These are phyloP conservation scores for Fregata magnificens DNA, from an alignment of 2,113 vertebrate species.

Conservation along the genomic window DNA sequence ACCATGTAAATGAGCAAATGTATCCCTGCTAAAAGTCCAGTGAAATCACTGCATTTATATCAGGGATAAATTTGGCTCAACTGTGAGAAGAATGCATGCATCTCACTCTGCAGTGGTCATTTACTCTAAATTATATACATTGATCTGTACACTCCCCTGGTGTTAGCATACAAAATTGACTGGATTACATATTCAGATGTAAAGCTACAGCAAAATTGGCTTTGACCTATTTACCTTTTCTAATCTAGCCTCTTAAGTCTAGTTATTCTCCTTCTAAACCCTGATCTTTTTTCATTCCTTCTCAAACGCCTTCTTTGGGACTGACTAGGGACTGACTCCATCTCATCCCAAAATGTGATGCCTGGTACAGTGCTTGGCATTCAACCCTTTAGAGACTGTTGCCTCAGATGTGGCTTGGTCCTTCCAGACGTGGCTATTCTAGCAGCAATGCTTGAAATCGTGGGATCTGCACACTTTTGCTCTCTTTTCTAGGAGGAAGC, in stretches of 20 bases:
- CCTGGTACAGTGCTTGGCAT: background rate
- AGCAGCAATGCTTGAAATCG: background rate
- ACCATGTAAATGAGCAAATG: background rate
- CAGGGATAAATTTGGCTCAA: background rate
- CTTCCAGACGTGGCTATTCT: background rate
- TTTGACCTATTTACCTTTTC: slow-evolving; percentile 17
- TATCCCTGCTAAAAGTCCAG: background rate
- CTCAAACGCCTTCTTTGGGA: background rate
- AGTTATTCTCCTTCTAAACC: background rate
- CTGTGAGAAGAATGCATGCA: background rate
- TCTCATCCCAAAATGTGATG: background rate
- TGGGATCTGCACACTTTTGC: background rate
- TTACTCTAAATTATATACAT: slow-evolving; percentile 4
- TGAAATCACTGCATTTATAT: background rate
- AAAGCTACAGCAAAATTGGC: slow-evolving; percentile 2
- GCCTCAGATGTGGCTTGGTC: background rate
- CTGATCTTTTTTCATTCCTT: background rate
- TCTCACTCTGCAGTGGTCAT: slow-evolving; percentile 7
- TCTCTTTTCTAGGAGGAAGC: background rate
- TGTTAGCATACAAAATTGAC: background rate
- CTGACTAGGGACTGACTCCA: background rate
- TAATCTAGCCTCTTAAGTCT: background rate
- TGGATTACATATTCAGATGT: background rate
- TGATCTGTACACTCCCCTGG: background rate
- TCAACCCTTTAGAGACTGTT: background rate